These are phyloP conservation scores for Okamejei kenojei DNA, from an alignment of 2,797 vertebrate genomes.

Conservation along the genomic window DNA sequence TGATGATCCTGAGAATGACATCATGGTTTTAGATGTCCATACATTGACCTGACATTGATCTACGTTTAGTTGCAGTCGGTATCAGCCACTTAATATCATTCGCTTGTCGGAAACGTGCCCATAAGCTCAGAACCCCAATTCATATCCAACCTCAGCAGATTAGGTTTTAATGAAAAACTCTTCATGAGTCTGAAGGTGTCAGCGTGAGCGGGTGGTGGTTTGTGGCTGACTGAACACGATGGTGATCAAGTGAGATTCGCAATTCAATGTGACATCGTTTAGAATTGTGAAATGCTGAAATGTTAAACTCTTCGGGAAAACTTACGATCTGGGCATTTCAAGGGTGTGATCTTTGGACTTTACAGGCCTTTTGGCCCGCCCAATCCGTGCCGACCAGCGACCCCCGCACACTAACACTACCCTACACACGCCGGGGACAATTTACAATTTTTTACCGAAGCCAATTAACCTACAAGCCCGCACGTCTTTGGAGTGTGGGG, in stretches of 20 bases:
- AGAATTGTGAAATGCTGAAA: background rate
- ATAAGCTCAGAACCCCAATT: background rate
- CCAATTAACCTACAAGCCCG: too few species aligned
- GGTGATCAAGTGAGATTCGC: background rate
- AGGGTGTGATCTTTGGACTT: background rate
- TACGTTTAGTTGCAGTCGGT: background rate
- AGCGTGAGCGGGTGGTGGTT: background rate
- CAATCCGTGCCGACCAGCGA: too few species aligned
- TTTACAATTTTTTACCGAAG: too few species aligned
- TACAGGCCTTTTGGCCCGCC: too few species aligned
- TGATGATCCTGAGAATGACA: background rate
- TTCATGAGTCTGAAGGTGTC: background rate
- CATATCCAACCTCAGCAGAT: slow-evolving; percentile 1
- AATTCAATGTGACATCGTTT: background rate
- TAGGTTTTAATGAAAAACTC: background rate
- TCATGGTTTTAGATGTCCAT: background rate
- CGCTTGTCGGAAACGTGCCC: background rate
- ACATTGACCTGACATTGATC: background rate
- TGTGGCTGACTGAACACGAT: background rate
- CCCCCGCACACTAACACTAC: too few species aligned
- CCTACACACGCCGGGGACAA: too few species aligned
- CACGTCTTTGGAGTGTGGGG: too few species aligned
- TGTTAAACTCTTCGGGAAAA: background rate
- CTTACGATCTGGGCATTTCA: background rate
- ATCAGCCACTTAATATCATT: background rate